Base-by-base conservation (phyloP, 1,140 invertebrate genomes). In the Venustaconcha ellipsiformis region DNA sequence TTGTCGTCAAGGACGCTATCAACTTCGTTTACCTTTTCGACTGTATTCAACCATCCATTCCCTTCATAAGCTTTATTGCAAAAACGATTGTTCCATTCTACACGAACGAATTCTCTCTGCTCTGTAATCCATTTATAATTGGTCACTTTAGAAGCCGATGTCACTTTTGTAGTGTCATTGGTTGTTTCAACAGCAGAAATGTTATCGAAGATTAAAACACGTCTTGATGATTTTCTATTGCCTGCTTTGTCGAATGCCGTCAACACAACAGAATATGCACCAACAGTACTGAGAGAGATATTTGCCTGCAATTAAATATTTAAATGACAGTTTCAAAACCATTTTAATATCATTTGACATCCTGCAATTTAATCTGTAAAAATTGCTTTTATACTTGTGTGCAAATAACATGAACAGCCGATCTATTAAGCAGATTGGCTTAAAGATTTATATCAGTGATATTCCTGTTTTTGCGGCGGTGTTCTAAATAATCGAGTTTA, bases 191-290 rank as follows among this genome's bases (percentile, higher is more conserved):
- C 70, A 23, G 56, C n/a, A 48, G 70, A 72, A 13, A 14, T 60
- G 57, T 65, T 62, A n/a, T 72, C 70, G 56, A 72, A 60, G 18
- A 72, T 20, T 1, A 74, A 37, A 6, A 74, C 23, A 60, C 65
- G 26, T 67, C 66, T 57, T 6, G 66, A 64, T 60, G 48, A 23
- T 15, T 57, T 62, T 6, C 30, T 11, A 5, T 62, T 62, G 17
- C 57, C 26, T 48, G 66, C 64, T 23, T 17, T 65, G 63, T 65
- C 63, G 30, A 26, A n/a, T 15, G 63, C n/a, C 20, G 17, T 60
- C 3, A 18, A 18, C 17, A 26, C 6, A 5, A 30, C 17, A 23
- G 20, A 26, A 17, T 65, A 20, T n/a, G 2, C 37, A 37, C 37
- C 37, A 2, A 64, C 62, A 15, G 20, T 2, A 17, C 37, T 37